phyloP scores from a whole-genome alignment of 2,113 vertebrate species.

The Pedetes capensis region DNA sequence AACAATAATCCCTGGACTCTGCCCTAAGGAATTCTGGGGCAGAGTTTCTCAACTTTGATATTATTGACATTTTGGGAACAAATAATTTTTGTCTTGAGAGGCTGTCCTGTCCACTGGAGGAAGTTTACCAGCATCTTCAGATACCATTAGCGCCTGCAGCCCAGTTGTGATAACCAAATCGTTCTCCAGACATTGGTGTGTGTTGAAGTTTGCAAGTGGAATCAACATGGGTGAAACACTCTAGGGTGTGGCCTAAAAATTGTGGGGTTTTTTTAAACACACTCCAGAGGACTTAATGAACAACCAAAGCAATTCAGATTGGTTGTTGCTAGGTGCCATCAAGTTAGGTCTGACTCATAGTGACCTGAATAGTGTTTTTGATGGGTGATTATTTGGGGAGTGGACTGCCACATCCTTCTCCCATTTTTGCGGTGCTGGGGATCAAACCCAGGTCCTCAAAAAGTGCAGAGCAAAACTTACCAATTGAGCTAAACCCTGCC shows the following conservation, averaged over 20 bases:
- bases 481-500: too few species aligned
- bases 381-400: too few species aligned
- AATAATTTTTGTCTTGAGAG: background rate
- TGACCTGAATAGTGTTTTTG: too few species aligned
- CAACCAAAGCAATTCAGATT: background rate
- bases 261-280: background rate
- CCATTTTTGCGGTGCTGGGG: too few species aligned
- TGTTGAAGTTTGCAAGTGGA: background rate
- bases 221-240: background rate
- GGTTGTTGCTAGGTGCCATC: too few species aligned
- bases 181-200: background rate
- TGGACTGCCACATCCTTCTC: too few species aligned
- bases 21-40: background rate
- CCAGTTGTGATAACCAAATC: background rate
- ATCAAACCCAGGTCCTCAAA: too few species aligned
- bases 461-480: too few species aligned
- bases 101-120: background rate
- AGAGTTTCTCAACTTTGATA: too few species aligned
- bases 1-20: background rate
- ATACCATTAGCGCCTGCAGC: background rate
- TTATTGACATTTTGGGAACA: too few species aligned
- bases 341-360: too few species aligned
- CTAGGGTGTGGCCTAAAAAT: background rate
- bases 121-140: background rate
- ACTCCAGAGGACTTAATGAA: background rate